phyloP scores from a whole-genome alignment of 1,140 invertebrate species.

The Lordiphosa mommai region DNA sequence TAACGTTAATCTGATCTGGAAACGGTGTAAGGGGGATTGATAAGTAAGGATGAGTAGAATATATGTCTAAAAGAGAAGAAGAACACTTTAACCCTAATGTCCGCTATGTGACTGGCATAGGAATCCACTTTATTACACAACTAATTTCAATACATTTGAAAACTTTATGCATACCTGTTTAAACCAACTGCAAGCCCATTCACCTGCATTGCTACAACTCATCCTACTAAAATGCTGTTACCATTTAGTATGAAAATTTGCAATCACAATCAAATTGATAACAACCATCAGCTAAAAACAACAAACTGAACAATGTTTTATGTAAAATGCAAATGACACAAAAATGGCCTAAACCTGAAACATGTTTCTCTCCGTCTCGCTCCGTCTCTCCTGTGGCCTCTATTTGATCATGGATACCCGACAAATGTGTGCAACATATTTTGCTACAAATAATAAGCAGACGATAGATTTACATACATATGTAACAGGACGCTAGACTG shows the following conservation, averaged over 20 bases:
- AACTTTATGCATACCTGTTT: no score
- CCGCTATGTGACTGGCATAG: no score
- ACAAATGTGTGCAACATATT: constrained; percentile 48
- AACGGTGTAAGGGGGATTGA: no score
- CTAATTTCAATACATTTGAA: no score
- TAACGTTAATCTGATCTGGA: no score
- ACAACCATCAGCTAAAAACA: constrained; percentile 20
- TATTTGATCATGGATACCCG: constrained; percentile 27
- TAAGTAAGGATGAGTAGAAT: no score
- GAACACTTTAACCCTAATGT: no score
- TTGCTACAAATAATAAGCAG: constrained; percentile 64
- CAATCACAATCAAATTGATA: constrained; percentile 49
- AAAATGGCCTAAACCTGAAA: constrained; percentile 49
- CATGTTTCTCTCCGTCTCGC: constrained; percentile 7
- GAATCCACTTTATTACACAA: no score
- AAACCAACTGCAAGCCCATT: not conserved
- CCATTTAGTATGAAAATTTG: constrained; percentile 11
- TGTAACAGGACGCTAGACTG: not conserved
- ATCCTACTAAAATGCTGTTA: no score
- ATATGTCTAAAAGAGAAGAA: no score
- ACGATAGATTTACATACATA: constrained; percentile 56
- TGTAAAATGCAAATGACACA: constrained; percentile 72
- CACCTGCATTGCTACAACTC: not conserved
- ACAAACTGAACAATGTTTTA: constrained; percentile 47
- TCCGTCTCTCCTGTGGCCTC: constrained; percentile 13